A percentile compares a stretch with the other conserved stretches of the same genome.
phyloP scores from a whole-genome alignment of 2,888 invertebrate genomes.

The Nemoura dubitans region DNA sequence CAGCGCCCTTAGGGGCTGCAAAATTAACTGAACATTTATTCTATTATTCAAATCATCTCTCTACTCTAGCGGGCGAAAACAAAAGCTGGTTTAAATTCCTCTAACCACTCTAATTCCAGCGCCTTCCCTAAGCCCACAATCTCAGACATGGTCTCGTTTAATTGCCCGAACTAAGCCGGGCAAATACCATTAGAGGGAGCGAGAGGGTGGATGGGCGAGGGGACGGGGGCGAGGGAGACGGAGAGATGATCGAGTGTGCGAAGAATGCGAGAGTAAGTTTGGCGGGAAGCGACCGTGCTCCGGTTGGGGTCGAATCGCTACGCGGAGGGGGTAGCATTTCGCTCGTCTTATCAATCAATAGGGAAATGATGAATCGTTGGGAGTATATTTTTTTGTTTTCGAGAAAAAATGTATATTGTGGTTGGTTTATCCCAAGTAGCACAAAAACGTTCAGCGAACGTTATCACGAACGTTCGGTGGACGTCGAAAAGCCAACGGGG shows the following conservation, averaged over 20 bases:
- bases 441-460: too few relatives aligned
- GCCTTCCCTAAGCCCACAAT: neutral
- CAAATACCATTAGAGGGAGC: neutral
- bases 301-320: neutral
- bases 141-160: slow-evolving; percentile 3
- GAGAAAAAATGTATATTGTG: too few relatives aligned
- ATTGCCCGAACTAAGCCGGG: neutral
- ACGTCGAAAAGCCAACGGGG: too few relatives aligned
- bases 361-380: neutral
- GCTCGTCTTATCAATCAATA: neutral
- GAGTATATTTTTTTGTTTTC: too few relatives aligned
- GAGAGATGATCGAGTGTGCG: neutral
- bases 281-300: neutral
- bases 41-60: slow-evolving; percentile 12
- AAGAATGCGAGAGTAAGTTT: neutral
- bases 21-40: neutral
- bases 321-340: neutral
- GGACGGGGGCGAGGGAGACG: neutral
- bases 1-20: neutral
- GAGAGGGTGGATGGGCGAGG: neutral
- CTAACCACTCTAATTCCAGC: slow-evolving; percentile 12
- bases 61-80: neutral
- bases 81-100: neutral
- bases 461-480: too few relatives aligned
- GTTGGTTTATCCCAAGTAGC: too few relatives aligned